These are phyloP conservation scores for Drosophila rufa DNA, from an alignment of 1,140 invertebrate genomes.

Conservation along the genomic window DNA sequence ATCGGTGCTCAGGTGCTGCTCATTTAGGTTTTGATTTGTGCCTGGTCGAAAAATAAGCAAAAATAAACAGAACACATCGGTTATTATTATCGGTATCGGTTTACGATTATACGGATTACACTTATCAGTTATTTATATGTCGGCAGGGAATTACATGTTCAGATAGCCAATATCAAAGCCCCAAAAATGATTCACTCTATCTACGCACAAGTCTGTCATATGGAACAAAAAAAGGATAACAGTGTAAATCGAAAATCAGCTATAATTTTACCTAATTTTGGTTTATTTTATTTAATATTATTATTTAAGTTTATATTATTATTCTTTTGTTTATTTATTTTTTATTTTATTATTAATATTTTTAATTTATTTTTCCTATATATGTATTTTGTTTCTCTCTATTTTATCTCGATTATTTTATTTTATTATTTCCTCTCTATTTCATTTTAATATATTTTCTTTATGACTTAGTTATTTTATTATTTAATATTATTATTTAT, in stretches of 20 bases:
- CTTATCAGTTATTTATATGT: constrained; percentile 39
- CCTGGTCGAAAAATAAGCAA: constrained; percentile 41
- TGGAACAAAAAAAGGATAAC: background rate
- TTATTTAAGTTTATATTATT: no score
- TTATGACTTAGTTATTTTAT: no score
- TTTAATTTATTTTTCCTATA: no score
- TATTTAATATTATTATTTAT: no score
- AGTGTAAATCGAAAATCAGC: background rate
- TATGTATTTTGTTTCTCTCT: no score
- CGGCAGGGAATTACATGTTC: constrained; percentile 15
- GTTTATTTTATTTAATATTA: no score
- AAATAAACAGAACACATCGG: constrained; percentile 3
- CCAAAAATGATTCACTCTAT: constrained; percentile 38
- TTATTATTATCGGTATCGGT: constrained; percentile 26
- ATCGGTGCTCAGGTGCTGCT: constrained; percentile 70
- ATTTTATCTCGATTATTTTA: no score
- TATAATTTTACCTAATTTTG: background rate
- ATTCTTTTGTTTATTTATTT: no score
- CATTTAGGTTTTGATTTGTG: constrained; percentile 81
- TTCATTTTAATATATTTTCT: no score
- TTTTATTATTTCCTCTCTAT: no score
- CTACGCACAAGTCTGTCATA: background rate
- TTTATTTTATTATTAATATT: no score
- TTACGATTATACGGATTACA: constrained; percentile 37
- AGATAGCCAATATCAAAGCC: constrained; percentile 16